These are phyloP conservation scores for Progne subis DNA, from an alignment of 2,113 vertebrate genomes.

Conservation along the genomic window DNA sequence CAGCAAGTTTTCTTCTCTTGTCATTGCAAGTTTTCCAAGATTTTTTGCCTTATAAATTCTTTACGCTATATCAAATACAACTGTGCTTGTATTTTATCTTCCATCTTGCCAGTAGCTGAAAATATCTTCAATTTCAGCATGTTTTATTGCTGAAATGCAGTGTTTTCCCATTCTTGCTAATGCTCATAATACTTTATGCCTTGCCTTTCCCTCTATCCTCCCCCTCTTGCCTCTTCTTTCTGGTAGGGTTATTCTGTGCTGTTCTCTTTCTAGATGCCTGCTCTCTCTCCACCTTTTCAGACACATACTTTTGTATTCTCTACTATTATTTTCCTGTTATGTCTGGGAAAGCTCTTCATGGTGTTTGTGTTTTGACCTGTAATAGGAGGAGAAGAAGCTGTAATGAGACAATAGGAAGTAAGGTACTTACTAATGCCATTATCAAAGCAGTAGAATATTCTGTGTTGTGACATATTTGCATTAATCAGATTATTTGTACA, in stretches of 20 bases:
- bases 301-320: neutral
- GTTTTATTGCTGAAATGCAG: neutral
- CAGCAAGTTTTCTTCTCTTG: neutral
- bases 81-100: neutral
- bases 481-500: neutral
- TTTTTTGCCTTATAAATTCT: neutral
- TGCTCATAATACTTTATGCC: neutral
- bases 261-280: neutral
- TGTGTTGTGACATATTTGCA: neutral
- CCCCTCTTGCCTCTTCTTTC: neutral
- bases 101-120: neutral
- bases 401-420: neutral
- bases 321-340: neutral
- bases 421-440: neutral
- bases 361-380: neutral
- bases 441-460: neutral
- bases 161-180: slow-evolving; percentile 28
- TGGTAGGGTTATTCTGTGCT: neutral
- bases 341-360: neutral
- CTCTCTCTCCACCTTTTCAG: neutral
- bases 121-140: neutral
- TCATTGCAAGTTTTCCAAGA: neutral
- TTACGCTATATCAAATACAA: neutral
- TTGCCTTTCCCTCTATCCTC: neutral
- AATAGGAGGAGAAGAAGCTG: neutral